Conservation (phyloP, 1,140 invertebrate genomes). For the Brachionus manjavacas region DNA sequence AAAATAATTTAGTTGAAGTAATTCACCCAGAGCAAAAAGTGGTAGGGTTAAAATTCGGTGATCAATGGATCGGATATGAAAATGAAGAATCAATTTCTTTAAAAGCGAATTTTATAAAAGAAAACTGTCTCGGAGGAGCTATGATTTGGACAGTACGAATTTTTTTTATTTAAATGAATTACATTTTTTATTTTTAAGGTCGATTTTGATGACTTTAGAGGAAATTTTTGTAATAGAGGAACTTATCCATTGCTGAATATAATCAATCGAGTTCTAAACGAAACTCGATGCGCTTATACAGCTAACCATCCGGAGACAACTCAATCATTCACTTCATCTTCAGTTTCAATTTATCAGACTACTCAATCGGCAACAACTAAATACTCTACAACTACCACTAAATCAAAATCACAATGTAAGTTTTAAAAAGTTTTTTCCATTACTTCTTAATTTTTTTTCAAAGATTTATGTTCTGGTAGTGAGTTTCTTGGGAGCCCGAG, state of each 20-base stretch:
- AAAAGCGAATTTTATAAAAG: constrained; percentile 44
- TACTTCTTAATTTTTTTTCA: not conserved
- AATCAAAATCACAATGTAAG: not conserved
- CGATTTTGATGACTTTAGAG: constrained; percentile 49
- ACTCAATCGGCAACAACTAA: not conserved
- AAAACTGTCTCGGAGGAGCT: constrained; percentile 26
- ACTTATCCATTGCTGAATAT: constrained; percentile 83
- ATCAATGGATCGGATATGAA: constrained; percentile 92
- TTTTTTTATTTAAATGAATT: not conserved
- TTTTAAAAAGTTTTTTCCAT: not conserved
- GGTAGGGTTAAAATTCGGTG: constrained; percentile 70
- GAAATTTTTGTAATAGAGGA: constrained; percentile 69
- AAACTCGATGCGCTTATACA: not conserved
- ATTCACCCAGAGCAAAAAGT: constrained; percentile 65
- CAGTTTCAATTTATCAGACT: not conserved
- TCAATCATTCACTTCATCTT: not conserved
- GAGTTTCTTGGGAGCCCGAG: not conserved
- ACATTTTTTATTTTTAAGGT: not conserved
- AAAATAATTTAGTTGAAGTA: constrained; percentile 54
- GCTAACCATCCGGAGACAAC: not conserved
- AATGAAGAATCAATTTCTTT: constrained; percentile 59
- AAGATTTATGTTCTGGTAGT: not conserved
- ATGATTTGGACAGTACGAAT: constrained; percentile 45
- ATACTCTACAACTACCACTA: not conserved
- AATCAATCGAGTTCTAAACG: constrained; percentile 61